phyloP scores from a whole-genome alignment of 2,888 invertebrate genomes.

The Drosophila nr. perissopoda region DNA sequence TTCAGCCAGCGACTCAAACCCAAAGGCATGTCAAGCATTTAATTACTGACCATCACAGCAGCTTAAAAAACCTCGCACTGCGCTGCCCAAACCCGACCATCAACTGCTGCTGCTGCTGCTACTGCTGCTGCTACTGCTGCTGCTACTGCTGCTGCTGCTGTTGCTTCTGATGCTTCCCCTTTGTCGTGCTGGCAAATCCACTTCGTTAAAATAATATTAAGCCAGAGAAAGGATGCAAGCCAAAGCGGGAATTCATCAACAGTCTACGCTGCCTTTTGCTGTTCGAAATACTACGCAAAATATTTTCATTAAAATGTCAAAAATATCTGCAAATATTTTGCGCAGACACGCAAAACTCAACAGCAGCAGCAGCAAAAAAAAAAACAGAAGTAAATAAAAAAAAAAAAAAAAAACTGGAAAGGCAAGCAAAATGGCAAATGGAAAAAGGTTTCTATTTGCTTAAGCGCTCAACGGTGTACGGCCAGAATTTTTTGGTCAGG shows the following conservation, averaged over 20 bases:
- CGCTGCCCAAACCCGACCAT: slow-evolving; percentile 6
- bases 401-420: slow-evolving; percentile 22
- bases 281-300: slow-evolving; percentile 64
- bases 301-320: slow-evolving; percentile 76
- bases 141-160: not conserved
- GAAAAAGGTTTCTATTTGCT: slow-evolving; percentile 76
- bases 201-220: slow-evolving; percentile 77
- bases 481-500: slow-evolving; percentile 55
- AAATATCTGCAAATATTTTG: slow-evolving; percentile 76
- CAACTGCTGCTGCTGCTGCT: not conserved
- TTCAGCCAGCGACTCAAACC: slow-evolving; percentile 52
- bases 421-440: slow-evolving; percentile 47
- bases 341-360: slow-evolving; percentile 74
- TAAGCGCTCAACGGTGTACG: slow-evolving; percentile 54
- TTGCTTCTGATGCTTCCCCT: not conserved
- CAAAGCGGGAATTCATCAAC: slow-evolving; percentile 60
- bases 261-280: slow-evolving; percentile 28
- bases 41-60: slow-evolving; percentile 75
- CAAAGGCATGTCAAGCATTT: slow-evolving; percentile 74
- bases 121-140: too few species aligned
- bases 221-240: slow-evolving; percentile 46
- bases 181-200: slow-evolving; percentile 48
- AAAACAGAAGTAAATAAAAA: not conserved
- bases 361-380: slow-evolving; percentile 2
- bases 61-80: slow-evolving; percentile 61